Base-by-base conservation (phyloP, 2,888 invertebrate species). In the Nymphalis urticae region DNA sequence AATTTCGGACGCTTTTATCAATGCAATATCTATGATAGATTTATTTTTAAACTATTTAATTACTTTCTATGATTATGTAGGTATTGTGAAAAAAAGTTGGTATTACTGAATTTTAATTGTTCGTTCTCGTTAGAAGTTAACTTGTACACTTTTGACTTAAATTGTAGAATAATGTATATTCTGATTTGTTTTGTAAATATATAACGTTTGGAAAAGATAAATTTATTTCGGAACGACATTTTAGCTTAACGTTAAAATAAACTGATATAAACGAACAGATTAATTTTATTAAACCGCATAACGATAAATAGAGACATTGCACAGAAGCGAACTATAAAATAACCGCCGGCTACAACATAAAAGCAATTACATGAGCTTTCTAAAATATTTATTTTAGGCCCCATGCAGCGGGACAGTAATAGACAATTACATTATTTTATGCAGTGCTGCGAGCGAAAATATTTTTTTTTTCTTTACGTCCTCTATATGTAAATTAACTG, bases 301-400 rank as follows among this genome's bases (percentile, higher is more conserved):
- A 42, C 42, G 58, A 58, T 58, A 58, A 58, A 58, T 58, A 42
- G 19, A n/a, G 10, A 42, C 58, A 58, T n/a, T 19, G 58, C 58
- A 58, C 58, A 58, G 58, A 61, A 61, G 48, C 27, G 67, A 50
- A 48, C 62, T 50, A 62, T 67, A 67, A 67, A 67, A 67, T 56
- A 67, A 62, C 67, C 67, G 66, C 56, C 50, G 48, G 62, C 36
- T 62, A 56, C 60, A 56, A 56, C 64, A 60, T 64, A 64, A 53
- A 68, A 54, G 68, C 61, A 53, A 58, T 59, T 68, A 54, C 68
- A 60, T 54, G 48, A 50, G 36, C 51, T 59, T 61, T 61, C 64
- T 68, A 68, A 68, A 68, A 68, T 64, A 68, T 68, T 68, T 68
- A 68, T 64, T 54, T 54, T 60, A 64, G 60, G 64, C 68, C 21